These are phyloP conservation scores for Hyaena hyaena DNA, from an alignment of 2,113 vertebrate species.

Conservation along the genomic window DNA sequence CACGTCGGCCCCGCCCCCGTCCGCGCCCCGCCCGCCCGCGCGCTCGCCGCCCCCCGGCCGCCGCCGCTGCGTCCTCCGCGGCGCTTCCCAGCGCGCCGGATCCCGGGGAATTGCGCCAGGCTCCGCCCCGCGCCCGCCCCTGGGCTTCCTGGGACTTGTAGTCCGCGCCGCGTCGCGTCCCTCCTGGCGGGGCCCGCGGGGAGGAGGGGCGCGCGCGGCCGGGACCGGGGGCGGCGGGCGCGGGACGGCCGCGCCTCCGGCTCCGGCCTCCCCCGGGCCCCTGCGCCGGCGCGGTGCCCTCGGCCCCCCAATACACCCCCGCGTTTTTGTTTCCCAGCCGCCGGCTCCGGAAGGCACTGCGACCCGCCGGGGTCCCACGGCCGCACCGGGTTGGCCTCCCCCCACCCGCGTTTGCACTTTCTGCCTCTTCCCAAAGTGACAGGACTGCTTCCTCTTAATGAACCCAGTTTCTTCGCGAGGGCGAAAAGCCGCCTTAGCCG, in stretches of 20 bases:
- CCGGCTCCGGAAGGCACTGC: neutral
- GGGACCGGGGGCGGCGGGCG: rapidly evolving
- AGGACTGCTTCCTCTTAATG: neutral
- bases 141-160: constrained; percentile 78
- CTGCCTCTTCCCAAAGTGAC: neutral
- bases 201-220: neutral
- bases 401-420: neutral
- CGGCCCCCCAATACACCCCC: neutral
- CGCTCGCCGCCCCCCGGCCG: constrained; percentile 36
- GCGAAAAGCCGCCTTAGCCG: neutral
- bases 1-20: constrained; percentile 78
- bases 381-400: neutral
- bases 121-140: constrained; percentile 48
- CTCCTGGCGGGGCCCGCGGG: too few relatives aligned
- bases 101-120: constrained; percentile 54
- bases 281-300: neutral
- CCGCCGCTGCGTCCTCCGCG: constrained; percentile 66
- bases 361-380: neutral
- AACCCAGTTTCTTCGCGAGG: neutral
- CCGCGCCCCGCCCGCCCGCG: constrained; percentile 41
- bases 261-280: rapidly evolving
- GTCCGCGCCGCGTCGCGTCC: neutral
- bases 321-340: neutral
- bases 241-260: neutral
- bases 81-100: constrained; percentile 57